Percentiles rank a stretch among this genome's conserved stretches.
Conservation (phyloP, 2,797 vertebrate species). For the Darevskia mixta region DNA sequence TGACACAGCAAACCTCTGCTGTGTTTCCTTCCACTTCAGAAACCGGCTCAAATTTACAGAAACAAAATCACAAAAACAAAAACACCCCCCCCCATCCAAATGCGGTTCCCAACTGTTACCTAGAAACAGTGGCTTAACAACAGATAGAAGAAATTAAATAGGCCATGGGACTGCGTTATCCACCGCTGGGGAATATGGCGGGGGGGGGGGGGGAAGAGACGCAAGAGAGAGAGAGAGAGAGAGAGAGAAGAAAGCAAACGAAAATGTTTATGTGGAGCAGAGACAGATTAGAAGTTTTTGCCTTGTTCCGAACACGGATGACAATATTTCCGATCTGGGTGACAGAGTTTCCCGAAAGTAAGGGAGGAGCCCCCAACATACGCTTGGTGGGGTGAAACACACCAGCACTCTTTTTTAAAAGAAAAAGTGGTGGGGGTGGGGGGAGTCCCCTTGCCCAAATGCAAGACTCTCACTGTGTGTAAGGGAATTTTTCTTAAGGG, state of each 20-base stretch:
- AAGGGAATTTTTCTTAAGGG: not conserved
- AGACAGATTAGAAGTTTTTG: not conserved
- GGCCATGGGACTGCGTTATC: not conserved
- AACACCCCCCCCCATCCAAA: not conserved
- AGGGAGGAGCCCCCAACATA: no score
- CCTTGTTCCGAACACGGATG: not conserved
- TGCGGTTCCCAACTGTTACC: not conserved
- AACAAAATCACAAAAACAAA: not conserved
- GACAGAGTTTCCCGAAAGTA: not conserved
- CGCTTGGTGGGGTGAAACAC: not conserved
- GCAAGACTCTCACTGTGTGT: not conserved
- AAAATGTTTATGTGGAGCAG: not conserved
- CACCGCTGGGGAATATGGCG: not conserved
- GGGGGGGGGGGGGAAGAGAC: no score
- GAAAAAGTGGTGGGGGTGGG: no score
- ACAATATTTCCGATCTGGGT: not conserved
- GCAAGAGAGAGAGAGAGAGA: not conserved
- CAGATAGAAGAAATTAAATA: slow-evolving; percentile 12
- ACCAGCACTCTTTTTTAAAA: not conserved
- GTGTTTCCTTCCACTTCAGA: not conserved
- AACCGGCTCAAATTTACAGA: not conserved
- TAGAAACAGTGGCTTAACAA: slow-evolving; percentile 18
- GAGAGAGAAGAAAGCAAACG: not conserved
- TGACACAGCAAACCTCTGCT: not conserved
- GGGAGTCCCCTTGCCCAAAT: not conserved